Percentiles rank a stretch among this genome's conserved stretches.
These are phyloP conservation scores for Torymus tubicola DNA, from an alignment of 2,888 invertebrate species.

Conservation along the genomic window DNA sequence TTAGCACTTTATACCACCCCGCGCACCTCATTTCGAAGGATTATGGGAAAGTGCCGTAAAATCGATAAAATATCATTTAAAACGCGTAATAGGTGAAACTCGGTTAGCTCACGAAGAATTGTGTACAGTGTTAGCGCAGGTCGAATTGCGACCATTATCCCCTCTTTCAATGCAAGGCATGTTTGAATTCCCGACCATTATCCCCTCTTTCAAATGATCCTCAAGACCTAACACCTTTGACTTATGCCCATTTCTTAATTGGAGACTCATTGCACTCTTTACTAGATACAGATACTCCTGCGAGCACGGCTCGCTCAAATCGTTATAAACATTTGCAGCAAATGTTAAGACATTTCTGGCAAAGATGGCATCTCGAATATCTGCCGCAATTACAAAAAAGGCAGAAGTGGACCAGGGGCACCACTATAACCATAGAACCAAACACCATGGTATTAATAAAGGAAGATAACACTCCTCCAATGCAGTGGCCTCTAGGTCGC, in stretches of 20 bases:
- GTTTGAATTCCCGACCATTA: too few relatives aligned
- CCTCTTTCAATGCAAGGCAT: too few relatives aligned
- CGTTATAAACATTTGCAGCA: not conserved
- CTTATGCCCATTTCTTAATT: too few relatives aligned
- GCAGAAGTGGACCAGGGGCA: too few relatives aligned
- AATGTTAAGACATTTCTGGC: too few relatives aligned
- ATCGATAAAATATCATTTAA: conserved; percentile 10
- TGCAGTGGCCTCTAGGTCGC: conserved; percentile 13
- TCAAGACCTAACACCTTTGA: too few relatives aligned
- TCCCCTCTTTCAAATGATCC: too few relatives aligned
- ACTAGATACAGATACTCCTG: too few relatives aligned
- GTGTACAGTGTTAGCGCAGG: too few relatives aligned
- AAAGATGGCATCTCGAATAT: conserved; percentile 2
- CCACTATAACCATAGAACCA: not conserved
- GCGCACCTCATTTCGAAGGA: conserved; percentile 16
- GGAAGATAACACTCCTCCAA: not conserved
- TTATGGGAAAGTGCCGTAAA: conserved; percentile 33
- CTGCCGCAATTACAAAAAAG: not conserved
- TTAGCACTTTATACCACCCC: conserved; percentile 29
- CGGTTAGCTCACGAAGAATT: too few relatives aligned
- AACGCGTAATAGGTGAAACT: conserved; percentile 13
- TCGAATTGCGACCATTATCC: too few relatives aligned
- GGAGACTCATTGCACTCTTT: too few relatives aligned
- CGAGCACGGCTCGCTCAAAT: not conserved
- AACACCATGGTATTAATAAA: not conserved